Conservation (phyloP, 2,888 invertebrate species). For the Nebria brevicollis region DNA sequence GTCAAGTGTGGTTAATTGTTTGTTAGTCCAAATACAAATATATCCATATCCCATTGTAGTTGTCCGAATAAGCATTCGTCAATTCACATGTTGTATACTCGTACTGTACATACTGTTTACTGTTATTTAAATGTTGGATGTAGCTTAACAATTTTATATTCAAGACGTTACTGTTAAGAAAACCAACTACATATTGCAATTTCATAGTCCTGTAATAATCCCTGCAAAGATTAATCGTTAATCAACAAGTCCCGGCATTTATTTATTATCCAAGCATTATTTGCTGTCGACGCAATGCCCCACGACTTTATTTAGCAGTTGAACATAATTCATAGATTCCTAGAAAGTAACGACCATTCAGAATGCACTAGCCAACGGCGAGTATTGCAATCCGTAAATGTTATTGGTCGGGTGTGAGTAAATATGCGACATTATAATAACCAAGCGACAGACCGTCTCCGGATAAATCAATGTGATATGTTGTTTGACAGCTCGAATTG, state of each 20-base stretch:
- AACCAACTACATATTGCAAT: not conserved
- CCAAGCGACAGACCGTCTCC: constrained; percentile 45
- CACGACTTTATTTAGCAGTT: constrained; percentile 17
- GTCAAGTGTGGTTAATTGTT: too few species aligned
- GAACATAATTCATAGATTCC: constrained; percentile 29
- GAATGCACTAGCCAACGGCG: constrained; percentile 24
- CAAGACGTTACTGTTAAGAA: not conserved
- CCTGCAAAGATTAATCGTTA: constrained; percentile 11
- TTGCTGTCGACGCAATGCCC: constrained; percentile 10
- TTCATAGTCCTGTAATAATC: constrained; percentile 3
- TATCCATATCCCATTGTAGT: too few species aligned
- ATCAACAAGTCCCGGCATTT: constrained; percentile 8
- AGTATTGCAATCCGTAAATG: constrained; percentile 35
- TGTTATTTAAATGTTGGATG: not conserved
- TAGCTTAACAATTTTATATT: not conserved
- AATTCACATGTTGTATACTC: too few species aligned
- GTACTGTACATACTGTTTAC: too few species aligned
- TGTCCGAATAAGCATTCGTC: too few species aligned
- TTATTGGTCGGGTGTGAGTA: constrained; percentile 42
- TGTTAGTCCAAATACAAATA: too few species aligned
- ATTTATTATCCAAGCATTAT: constrained; percentile 5
- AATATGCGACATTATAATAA: constrained; percentile 41
- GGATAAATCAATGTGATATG: constrained; percentile 51
- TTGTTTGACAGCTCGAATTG: constrained; percentile 48
- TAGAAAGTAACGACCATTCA: constrained; percentile 42